These are phyloP conservation scores for Eupeodes luniger DNA, from an alignment of 2,888 invertebrate species.

Conservation along the genomic window DNA sequence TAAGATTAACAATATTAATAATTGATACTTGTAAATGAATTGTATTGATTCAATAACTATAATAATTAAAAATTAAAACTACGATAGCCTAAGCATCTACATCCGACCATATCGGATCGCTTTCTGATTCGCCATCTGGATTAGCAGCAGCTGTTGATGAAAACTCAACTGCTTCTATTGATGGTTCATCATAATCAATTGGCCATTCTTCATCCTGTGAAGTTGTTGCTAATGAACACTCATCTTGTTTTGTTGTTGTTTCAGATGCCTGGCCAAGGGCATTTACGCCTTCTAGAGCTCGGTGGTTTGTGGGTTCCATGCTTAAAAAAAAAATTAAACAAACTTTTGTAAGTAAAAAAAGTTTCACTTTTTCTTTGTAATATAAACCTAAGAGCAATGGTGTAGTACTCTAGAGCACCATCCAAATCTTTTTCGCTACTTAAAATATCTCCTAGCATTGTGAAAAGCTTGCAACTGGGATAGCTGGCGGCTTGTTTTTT, in stretches of 20 bases:
- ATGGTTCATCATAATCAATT: conserved; percentile 81
- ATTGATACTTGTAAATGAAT: not conserved
- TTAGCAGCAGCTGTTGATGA: conserved; percentile 82
- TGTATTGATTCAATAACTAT: conserved; percentile 2
- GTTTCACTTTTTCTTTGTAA: not conserved
- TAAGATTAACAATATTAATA: too few relatives aligned
- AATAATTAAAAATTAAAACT: not conserved
- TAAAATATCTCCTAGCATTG: conserved; percentile 82
- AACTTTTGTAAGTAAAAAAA: not conserved
- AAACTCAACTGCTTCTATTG: conserved; percentile 81
- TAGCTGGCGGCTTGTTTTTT: conserved; percentile 86
- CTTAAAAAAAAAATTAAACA: conserved; percentile 76
- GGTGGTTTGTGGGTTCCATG: conserved; percentile 81
- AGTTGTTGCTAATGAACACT: conserved; percentile 77
- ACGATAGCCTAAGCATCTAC: conserved; percentile 83
- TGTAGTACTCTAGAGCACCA: conserved; percentile 82
- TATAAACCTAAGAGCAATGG: conserved; percentile 81
- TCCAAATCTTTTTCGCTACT: conserved; percentile 80
- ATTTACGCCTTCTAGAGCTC: conserved; percentile 82
- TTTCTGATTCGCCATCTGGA: conserved; percentile 85
- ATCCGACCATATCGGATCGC: conserved; percentile 87
- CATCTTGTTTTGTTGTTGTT: conserved; percentile 75
- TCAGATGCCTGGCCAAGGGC: conserved; percentile 80
- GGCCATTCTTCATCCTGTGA: conserved; percentile 81
- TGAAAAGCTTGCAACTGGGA: conserved; percentile 82